Conservation (phyloP, 2,113 vertebrate species). For the Tragelaphus scriptus region DNA sequence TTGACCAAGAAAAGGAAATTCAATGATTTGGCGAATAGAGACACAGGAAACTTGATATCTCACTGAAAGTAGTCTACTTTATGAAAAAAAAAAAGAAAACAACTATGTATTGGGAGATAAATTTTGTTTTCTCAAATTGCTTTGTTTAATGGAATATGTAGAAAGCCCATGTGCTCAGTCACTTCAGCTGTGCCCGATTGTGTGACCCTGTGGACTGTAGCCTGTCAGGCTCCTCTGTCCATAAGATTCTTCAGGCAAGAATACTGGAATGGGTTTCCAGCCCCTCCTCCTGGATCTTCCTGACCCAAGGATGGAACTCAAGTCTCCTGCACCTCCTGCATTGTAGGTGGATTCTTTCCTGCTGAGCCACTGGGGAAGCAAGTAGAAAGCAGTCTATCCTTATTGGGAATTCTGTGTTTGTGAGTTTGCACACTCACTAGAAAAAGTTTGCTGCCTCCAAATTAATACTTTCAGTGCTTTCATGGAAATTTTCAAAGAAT, state of each 20-base stretch:
- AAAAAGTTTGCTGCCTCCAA: not conserved
- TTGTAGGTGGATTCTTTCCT: not conserved
- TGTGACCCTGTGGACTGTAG: not conserved
- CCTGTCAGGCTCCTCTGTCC: not conserved
- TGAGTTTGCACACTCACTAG: not conserved
- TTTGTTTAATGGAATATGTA: not conserved
- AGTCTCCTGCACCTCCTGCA: not conserved
- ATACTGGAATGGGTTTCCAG: not conserved
- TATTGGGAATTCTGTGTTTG: not conserved
- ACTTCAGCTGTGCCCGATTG: not conserved
- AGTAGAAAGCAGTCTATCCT: not conserved
- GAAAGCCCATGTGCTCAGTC: not conserved
- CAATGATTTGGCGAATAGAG: not conserved
- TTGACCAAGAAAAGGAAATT: not conserved
- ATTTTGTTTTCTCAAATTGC: not conserved
- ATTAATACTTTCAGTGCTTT: not conserved
- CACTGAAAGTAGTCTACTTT: not conserved
- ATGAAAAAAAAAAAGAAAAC: not conserved
- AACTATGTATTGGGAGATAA: not conserved
- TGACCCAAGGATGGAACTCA: not conserved
- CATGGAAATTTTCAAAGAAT: not conserved
- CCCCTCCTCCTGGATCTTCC: not conserved
- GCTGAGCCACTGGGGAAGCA: not conserved
- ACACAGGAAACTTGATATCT: not conserved
- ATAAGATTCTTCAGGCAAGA: not conserved